Conservation (phyloP, 2,113 vertebrate genomes). For the Aegypius monachus region DNA sequence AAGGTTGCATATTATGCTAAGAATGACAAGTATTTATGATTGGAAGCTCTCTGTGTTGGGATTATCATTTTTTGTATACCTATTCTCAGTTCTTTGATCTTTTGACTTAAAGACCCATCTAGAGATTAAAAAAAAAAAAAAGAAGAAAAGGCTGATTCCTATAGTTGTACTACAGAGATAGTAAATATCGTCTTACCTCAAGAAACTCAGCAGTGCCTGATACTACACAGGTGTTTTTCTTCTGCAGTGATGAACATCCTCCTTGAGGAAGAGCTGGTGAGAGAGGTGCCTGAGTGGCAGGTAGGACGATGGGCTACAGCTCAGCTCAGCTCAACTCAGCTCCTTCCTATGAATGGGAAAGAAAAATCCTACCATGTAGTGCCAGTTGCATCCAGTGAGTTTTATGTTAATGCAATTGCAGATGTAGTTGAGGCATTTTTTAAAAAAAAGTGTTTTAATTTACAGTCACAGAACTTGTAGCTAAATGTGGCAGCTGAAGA, state of each 20-base stretch:
- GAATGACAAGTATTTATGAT: conserved; percentile 22
- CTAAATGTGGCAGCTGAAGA: neutral
- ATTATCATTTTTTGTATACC: neutral
- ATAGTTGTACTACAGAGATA: neutral
- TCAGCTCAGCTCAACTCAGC: neutral
- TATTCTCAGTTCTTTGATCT: neutral
- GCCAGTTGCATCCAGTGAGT: neutral
- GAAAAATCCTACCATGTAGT: neutral
- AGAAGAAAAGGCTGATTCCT: neutral
- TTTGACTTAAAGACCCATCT: neutral
- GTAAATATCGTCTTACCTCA: neutral
- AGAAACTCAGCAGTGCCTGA: neutral
- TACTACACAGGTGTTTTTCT: neutral
- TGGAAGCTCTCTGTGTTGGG: neutral
- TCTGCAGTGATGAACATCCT: neutral
- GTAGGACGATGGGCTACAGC: neutral
- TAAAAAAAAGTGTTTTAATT: accelerated
- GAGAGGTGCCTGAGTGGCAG: neutral
- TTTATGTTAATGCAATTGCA: neutral
- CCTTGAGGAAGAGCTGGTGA: neutral
- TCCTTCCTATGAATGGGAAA: neutral
- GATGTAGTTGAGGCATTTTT: neutral
- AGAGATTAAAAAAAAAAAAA: neutral
- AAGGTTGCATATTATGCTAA: neutral
- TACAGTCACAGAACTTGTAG: neutral